Base-by-base conservation (phyloP, 2,888 invertebrate species). In the Microctonus aethiopoides region DNA sequence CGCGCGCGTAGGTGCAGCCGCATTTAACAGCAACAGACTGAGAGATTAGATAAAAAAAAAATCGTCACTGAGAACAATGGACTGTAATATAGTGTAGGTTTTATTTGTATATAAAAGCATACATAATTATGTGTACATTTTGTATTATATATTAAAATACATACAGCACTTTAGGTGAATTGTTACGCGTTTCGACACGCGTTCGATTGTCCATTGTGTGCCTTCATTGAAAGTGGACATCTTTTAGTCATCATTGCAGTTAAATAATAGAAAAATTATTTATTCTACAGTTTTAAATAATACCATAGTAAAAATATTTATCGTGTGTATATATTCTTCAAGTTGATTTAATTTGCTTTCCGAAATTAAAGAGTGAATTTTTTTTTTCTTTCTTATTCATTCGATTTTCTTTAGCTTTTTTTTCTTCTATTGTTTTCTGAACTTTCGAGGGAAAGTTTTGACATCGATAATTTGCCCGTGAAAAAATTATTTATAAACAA, bases 1-100 rank as follows among this genome's bases (percentile, higher is more conserved):
- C 71, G 74, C 70, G 70, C 65, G 71, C 72, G 75, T 72, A 74
- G 74, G 75, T 70, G 72, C 61, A 56, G 56, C 22, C 65, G n/a
- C 16, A 67, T 60, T 52, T 67, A 67, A 67, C 36, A 20, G 57
- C 57, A 10, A n/a, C 29, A 11, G 6, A 11, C 1, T n/a, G n/a
- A n/a, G 9, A 57, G 32, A 57, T 57, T 46, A 46, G 46, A 46
- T 46, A 46, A 56, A 39, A 52, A 34, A 56, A 65, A 65, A 51
- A 46, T 62, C 32, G 29, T 46, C 24, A 46, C 51, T 7, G 51
- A 41, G 56, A 65, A 65, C 65, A 65, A 65, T 65, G 39, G 56
- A 13, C 9, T 39, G 10, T 7, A 29, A 57, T 20, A 34, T 34
- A 32, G 57, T 57, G 65, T 65, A 56, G 56, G 56, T 56, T 65